Conservation (phyloP, 1,140 invertebrate species). For the Wasmannia auropunctata region DNA sequence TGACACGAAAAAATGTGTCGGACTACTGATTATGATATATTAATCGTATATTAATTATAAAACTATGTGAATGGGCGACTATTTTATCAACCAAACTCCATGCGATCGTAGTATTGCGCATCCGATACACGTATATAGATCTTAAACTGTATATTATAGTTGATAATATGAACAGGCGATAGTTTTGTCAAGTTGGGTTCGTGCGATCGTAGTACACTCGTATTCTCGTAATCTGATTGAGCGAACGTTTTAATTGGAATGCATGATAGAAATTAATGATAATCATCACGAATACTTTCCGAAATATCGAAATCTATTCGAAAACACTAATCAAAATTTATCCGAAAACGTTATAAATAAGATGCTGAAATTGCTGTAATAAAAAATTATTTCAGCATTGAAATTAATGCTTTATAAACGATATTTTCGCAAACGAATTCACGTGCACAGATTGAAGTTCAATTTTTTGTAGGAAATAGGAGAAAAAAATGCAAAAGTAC, state of each 20-base stretch:
- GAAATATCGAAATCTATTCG: too few species aligned
- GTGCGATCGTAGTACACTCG: background rate
- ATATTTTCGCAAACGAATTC: background rate
- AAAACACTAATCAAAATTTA: background rate
- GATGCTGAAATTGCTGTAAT: background rate
- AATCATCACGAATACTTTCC: background rate
- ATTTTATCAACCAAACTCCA: background rate
- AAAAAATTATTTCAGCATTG: background rate
- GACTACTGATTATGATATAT: background rate
- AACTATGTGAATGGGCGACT: background rate
- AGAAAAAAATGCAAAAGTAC: background rate
- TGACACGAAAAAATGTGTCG: background rate
- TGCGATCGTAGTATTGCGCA: background rate
- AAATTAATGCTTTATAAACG: background rate
- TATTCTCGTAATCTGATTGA: background rate
- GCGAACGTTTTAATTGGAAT: background rate
- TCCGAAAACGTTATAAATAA: background rate
- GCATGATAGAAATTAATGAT: background rate
- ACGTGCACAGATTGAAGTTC: background rate
- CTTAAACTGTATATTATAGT: background rate
- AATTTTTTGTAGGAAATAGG: background rate
- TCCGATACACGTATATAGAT: background rate
- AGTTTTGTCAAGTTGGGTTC: background rate
- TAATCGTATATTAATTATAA: background rate
- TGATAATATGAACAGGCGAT: background rate